These are phyloP conservation scores for Crax fasciolata DNA, from an alignment of 2,797 vertebrate genomes.

Conservation along the genomic window DNA sequence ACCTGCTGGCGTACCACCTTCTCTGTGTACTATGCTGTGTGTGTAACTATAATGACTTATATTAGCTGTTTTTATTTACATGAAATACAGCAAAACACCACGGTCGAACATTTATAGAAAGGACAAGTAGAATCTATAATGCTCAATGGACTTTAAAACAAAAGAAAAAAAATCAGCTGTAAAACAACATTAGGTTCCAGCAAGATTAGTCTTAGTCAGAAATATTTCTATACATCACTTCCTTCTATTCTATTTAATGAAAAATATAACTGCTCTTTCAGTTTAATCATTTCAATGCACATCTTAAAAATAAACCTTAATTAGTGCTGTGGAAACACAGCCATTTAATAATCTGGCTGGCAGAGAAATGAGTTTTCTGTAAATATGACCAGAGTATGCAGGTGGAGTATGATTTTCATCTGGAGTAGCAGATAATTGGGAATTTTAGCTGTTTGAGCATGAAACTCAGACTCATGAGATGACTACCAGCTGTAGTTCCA, in stretches of 20 bases:
- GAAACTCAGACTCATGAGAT: neutral
- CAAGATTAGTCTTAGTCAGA: neutral
- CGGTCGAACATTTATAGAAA: neutral
- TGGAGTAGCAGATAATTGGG: neutral
- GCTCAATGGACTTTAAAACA: neutral
- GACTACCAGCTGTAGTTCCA: neutral
- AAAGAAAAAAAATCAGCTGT: neutral
- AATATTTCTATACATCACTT: constrained; percentile 8
- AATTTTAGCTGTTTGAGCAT: neutral
- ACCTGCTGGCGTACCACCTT: neutral
- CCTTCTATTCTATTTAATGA: constrained; percentile 5
- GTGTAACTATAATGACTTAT: neutral
- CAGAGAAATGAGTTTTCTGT: neutral
- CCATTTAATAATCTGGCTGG: constrained; percentile 17
- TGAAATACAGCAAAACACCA: neutral
- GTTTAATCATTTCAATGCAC: constrained; percentile 27
- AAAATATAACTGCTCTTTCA: neutral
- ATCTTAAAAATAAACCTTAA: constrained; percentile 14
- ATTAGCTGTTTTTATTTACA: neutral
- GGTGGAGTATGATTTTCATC: neutral
- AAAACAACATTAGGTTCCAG: neutral
- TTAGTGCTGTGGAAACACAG: neutral
- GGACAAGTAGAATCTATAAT: neutral
- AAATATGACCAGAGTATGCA: neutral
- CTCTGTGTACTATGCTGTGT: neutral